phyloP scores from a whole-genome alignment of 2,888 invertebrate species.

The Metacarcinus magister region DNA sequence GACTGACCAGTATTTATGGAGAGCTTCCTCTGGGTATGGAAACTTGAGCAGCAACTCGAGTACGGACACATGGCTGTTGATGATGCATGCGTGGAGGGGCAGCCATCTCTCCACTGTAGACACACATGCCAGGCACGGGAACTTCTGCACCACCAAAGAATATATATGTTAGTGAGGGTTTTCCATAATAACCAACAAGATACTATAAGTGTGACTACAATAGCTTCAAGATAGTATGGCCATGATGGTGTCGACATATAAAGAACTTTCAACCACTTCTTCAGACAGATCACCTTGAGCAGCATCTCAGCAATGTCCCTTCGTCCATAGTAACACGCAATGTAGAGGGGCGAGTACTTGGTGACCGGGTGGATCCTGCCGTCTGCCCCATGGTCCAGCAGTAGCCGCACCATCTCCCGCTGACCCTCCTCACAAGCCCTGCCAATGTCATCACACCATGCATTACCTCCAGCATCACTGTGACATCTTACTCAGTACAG shows the following conservation, averaged over 20 bases:
- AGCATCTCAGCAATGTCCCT: slow-evolving; percentile 90
- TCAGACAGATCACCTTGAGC: slow-evolving; percentile 86
- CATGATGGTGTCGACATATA: neutral
- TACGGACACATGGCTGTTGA: slow-evolving; percentile 92
- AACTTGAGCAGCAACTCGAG: slow-evolving; percentile 91
- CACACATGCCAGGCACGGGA: slow-evolving; percentile 93
- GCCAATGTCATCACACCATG: slow-evolving; percentile 80
- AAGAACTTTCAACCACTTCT: neutral
- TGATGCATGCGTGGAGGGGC: slow-evolving; percentile 96
- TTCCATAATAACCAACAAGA: too few relatives aligned
- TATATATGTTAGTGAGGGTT: too few relatives aligned
- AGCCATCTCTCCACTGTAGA: slow-evolving; percentile 96
- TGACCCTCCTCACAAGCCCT: slow-evolving; percentile 95
- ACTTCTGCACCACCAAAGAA: slow-evolving; percentile 86
- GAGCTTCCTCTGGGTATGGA: slow-evolving; percentile 90
- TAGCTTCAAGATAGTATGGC: neutral
- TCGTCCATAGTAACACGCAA: slow-evolving; percentile 94
- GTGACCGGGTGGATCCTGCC: slow-evolving; percentile 95
- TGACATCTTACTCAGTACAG: slow-evolving; percentile 30
- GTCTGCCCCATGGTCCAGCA: slow-evolving; percentile 93
- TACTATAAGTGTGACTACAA: too few relatives aligned
- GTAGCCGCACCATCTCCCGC: slow-evolving; percentile 90
- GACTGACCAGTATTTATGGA: slow-evolving; percentile 87
- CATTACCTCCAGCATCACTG: neutral
- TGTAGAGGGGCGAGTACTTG: slow-evolving; percentile 95